Conservation (phyloP, 2,113 vertebrate genomes). For the Eolophus roseicapilla region DNA sequence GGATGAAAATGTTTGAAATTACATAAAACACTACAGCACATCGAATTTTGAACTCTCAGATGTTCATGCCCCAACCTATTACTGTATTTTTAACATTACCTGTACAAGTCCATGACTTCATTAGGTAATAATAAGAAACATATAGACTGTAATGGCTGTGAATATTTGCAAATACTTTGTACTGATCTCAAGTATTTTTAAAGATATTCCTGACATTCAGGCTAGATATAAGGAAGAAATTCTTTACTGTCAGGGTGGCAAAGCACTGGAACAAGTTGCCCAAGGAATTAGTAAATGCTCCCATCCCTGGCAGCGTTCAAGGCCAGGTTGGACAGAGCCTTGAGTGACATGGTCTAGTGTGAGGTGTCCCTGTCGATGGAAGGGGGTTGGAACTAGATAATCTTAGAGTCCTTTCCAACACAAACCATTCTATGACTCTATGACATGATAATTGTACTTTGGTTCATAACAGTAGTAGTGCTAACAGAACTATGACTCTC, state of each 20-base stretch:
- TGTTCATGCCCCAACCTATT: not conserved
- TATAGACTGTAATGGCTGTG: not conserved
- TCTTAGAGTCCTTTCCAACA: not conserved
- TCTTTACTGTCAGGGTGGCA: not conserved
- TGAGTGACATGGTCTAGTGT: not conserved
- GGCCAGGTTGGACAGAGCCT: not conserved
- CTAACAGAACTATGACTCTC: not conserved
- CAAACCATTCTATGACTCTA: not conserved
- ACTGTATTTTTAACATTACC: not conserved
- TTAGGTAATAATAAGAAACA: not conserved
- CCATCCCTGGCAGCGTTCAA: not conserved
- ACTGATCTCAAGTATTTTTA: not conserved
- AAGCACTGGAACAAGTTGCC: not conserved
- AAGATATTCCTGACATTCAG: not conserved
- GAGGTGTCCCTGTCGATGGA: not conserved
- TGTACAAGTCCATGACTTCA: not conserved
- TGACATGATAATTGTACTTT: not conserved
- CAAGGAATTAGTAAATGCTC: not conserved
- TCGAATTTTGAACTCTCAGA: not conserved
- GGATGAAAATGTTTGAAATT: conserved; percentile 66
- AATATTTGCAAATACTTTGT: not conserved
- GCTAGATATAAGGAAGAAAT: not conserved
- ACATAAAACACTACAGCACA: conserved; percentile 39
- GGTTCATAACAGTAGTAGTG: not conserved
- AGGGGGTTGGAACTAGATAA: not conserved